Base-by-base conservation (phyloP, 2,888 invertebrate genomes). In the Zelleria hepariella region DNA sequence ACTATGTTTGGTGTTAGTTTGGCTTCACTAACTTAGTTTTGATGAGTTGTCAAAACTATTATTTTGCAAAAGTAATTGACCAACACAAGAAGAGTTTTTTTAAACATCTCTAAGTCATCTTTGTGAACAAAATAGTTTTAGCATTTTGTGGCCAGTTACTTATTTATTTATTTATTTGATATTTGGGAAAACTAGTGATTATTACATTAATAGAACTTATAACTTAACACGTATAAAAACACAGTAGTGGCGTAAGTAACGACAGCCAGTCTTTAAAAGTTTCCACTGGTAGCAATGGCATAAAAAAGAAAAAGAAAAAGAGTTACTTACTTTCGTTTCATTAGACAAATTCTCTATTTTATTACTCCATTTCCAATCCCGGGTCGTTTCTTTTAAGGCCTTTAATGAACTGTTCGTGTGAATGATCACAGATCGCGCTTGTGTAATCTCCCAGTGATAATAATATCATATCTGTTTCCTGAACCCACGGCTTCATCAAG, bases 401-500 rank as follows among this genome's bases (percentile, higher is more conserved):
- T n/a, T 47, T 57, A 57, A 57, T 57, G 47, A 57, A 48, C 21
- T 56, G 7, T 24, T 48, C 57, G n/a, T 6, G 24, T 57, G 57
- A 57, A 26, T 63, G 27, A 58, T 60, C 58, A 57, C 57, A 58
- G 54, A 57, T 58, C 56, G 58, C 61, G 63, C 64, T 65, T 66
- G 63, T 60, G 61, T 67, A 65, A 55, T 53, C 59, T 26, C 2
- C 7, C 21, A n/a, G 27, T 21, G 58, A 58, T 52, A 26, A 10
- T 21, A 20, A 49, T 60, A 60, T 60, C 60, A 54, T 32, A 32
- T 58, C 60, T 48, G 48, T 55, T 82, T 79, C 82, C 83, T 79
- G 78, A 68, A 68, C 70, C 68, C 68, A 68, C 71, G 69, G 71
- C 73, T 71, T 71, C 72, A 68, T 78, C 73, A 77, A 80, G 77